Conservation (phyloP, 2,113 vertebrate species). For the Muscicapa adusta region DNA sequence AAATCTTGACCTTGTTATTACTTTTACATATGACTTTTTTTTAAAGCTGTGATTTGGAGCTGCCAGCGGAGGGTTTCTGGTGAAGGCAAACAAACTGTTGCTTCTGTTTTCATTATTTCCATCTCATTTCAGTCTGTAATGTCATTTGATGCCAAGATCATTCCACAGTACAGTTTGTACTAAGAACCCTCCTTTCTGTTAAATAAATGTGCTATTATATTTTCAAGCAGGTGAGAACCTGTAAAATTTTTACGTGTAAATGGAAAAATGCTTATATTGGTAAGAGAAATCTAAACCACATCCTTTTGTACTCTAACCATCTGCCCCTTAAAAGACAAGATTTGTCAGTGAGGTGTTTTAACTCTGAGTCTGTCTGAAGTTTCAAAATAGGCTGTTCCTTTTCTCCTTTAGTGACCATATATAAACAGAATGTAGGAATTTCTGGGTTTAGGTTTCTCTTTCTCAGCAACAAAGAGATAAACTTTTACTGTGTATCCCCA, state of each 20-base stretch:
- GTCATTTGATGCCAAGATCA: not conserved
- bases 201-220: not conserved
- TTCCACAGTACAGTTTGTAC: not conserved
- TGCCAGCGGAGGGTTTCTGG: not conserved
- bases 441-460: not conserved
- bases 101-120: slow-evolving; percentile 18
- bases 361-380: not conserved
- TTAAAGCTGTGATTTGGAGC: not conserved
- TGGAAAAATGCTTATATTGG: not conserved
- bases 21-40: not conserved
- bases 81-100: not conserved
- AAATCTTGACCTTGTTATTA: not conserved
- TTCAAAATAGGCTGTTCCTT: not conserved
- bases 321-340: not conserved
- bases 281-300: not conserved
- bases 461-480: not conserved
- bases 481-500: not conserved
- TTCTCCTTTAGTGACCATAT: not conserved
- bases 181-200: not conserved
- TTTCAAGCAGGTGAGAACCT: not conserved
- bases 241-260: not conserved
- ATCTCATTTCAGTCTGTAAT: not conserved
- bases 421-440: not conserved
- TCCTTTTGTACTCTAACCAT: not conserved
- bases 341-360: not conserved